Conservation (phyloP, 2,888 invertebrate species). For the Drosophila anomalata region DNA sequence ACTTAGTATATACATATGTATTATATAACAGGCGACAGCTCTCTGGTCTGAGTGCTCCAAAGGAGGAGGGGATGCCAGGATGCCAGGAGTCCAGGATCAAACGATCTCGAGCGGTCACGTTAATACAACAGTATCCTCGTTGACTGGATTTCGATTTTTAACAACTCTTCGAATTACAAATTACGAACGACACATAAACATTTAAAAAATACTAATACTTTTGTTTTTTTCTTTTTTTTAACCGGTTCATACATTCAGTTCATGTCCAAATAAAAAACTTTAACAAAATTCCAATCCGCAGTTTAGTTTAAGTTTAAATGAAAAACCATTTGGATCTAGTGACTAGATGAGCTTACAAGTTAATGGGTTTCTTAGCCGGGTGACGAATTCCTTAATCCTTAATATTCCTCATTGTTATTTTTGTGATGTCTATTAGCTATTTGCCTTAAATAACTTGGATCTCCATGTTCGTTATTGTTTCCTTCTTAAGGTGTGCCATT, state of each 20-base stretch:
- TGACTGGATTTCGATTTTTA: slow-evolving; percentile 38
- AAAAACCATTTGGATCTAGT: slow-evolving; percentile 42
- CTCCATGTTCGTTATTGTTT: slow-evolving; percentile 25
- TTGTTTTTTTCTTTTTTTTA: slow-evolving; percentile 15
- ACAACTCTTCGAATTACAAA: slow-evolving; percentile 41
- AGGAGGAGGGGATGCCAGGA: neutral
- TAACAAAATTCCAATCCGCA: slow-evolving; percentile 31
- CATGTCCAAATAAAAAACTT: slow-evolving; percentile 33
- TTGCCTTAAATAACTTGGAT: slow-evolving; percentile 44
- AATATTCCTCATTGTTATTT: slow-evolving; percentile 4
- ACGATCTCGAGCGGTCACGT: slow-evolving; percentile 12
- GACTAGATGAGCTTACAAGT: slow-evolving; percentile 57
- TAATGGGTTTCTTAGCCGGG: slow-evolving; percentile 40
- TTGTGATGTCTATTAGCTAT: slow-evolving; percentile 52
- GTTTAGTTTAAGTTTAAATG: slow-evolving; percentile 25
- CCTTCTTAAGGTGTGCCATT: slow-evolving; percentile 50
- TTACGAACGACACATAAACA: slow-evolving; percentile 47
- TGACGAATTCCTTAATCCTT: slow-evolving; percentile 10
- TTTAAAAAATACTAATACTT: slow-evolving; percentile 50
- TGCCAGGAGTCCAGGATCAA: slow-evolving; percentile 4
- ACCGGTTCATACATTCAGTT: slow-evolving; percentile 30
- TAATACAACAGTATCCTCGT: slow-evolving; percentile 43
- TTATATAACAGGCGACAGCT: slow-evolving; percentile 27
- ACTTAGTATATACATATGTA: slow-evolving; percentile 56
- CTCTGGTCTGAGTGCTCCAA: slow-evolving; percentile 11